phyloP scores from a whole-genome alignment of 2,888 invertebrate genomes.

The Dasypolia templi region DNA sequence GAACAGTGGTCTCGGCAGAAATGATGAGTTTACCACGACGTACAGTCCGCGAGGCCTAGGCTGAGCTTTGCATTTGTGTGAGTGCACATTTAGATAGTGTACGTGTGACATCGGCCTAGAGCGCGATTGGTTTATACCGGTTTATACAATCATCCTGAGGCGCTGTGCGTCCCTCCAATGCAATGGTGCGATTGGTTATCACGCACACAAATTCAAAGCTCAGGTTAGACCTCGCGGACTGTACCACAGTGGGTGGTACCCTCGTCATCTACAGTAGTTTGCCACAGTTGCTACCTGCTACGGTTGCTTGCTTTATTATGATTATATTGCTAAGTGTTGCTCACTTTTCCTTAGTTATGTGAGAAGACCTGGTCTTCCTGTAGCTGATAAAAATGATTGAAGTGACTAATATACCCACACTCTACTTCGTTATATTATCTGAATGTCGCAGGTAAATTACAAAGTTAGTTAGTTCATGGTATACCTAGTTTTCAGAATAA shows the following conservation, averaged over 20 bases:
- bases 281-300: background rate
- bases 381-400: background rate
- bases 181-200: too few species aligned
- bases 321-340: background rate
- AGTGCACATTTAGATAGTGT: too few species aligned
- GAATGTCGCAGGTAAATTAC: background rate
- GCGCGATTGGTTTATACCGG: too few species aligned
- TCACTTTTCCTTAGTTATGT: background rate
- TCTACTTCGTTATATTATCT: background rate
- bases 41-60: too few species aligned
- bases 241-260: background rate
- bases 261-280: background rate
- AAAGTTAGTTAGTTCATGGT: conserved; percentile 1
- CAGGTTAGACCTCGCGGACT: too few species aligned
- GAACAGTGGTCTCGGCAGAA: background rate
- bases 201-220: too few species aligned
- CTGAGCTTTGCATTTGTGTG: too few species aligned
- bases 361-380: background rate
- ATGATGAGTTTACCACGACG: background rate
- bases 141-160: too few species aligned
- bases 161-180: too few species aligned
- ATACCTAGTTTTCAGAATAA: background rate
- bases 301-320: background rate
- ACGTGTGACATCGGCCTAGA: too few species aligned
- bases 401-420: background rate